Conservation (phyloP, 2,888 invertebrate species). For the Aelia acuminata region DNA sequence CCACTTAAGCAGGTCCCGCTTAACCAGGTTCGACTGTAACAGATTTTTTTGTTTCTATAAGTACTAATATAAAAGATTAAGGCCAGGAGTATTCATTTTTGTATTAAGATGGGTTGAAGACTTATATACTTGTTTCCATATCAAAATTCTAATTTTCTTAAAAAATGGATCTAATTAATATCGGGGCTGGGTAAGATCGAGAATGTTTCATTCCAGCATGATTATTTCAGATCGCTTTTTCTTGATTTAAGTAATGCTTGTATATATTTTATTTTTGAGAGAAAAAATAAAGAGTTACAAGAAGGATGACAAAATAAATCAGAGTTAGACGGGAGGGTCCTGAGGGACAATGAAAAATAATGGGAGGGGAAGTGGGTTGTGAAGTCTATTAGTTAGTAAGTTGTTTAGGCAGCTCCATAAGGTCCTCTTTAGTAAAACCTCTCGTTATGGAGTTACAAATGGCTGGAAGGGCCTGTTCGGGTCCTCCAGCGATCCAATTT, state of each 20-base stretch:
- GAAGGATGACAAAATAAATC: neutral
- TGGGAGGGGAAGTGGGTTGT: neutral
- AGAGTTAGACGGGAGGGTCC: neutral
- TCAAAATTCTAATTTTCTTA: neutral
- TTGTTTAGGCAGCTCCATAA: conserved; percentile 2
- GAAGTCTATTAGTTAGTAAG: neutral
- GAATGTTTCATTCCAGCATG: neutral
- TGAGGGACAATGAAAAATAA: conserved; percentile 22
- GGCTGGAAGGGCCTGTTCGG: neutral
- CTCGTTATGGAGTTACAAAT: conserved; percentile 48
- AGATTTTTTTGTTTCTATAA: no score
- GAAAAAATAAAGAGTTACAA: neutral
- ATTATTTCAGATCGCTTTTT: neutral
- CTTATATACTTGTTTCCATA: no score
- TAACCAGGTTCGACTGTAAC: no score
- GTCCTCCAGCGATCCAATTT: neutral
- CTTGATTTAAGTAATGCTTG: neutral
- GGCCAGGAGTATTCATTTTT: no score
- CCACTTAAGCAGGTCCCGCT: no score
- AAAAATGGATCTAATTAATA: neutral
- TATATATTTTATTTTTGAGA: neutral
- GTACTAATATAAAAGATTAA: no score
- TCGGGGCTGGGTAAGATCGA: no score
- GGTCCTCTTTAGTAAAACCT: conserved; percentile 26
- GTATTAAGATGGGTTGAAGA: no score